These are phyloP conservation scores for Tarsius wallacei DNA, from an alignment of 2,797 vertebrate genomes.

Conservation along the genomic window DNA sequence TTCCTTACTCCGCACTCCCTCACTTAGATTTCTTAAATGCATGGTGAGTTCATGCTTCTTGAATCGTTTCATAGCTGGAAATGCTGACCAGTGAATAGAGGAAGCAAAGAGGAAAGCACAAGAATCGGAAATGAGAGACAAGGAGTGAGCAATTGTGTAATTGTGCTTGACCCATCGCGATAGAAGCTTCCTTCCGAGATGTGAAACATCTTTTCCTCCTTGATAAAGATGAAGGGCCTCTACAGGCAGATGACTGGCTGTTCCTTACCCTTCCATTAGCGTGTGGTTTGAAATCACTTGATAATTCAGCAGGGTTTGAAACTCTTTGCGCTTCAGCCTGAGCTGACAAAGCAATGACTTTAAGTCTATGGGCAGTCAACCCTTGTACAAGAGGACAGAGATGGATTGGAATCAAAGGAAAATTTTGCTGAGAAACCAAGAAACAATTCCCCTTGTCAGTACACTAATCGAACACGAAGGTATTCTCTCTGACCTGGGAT, in stretches of 20 bases:
- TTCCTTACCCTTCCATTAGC: not conserved
- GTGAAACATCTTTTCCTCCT: not conserved
- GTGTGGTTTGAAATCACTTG: slow-evolving; percentile 43
- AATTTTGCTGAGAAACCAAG: slow-evolving; percentile 71
- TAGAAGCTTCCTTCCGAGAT: not conserved
- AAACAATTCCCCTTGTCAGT: slow-evolving; percentile 30
- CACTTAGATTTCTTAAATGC: not conserved
- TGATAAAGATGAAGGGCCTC: slow-evolving; percentile 16
- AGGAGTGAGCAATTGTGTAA: not conserved
- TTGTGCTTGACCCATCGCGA: not conserved
- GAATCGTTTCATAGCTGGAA: not conserved
- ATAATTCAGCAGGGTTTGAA: slow-evolving; percentile 44
- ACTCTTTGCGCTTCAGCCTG: slow-evolving; percentile 54
- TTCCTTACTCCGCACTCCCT: not conserved
- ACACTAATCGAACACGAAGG: slow-evolving; percentile 54
- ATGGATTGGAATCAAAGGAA: slow-evolving; percentile 37
- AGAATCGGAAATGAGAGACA: not conserved
- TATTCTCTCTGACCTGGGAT: not conserved
- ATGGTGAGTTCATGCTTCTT: not conserved
- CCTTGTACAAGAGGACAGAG: slow-evolving; percentile 33
- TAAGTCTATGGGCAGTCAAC: slow-evolving; percentile 55
- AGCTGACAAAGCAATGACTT: slow-evolving; percentile 60
- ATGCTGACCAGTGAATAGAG: not conserved
- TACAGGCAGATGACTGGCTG: not conserved
- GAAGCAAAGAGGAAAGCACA: not conserved